Evolutionary conservation across 2,797 vertebrate species (phyloP), one percentile per base, ranked within the genome.

Genomic region (Bucorvus abyssinicus): DNA sequence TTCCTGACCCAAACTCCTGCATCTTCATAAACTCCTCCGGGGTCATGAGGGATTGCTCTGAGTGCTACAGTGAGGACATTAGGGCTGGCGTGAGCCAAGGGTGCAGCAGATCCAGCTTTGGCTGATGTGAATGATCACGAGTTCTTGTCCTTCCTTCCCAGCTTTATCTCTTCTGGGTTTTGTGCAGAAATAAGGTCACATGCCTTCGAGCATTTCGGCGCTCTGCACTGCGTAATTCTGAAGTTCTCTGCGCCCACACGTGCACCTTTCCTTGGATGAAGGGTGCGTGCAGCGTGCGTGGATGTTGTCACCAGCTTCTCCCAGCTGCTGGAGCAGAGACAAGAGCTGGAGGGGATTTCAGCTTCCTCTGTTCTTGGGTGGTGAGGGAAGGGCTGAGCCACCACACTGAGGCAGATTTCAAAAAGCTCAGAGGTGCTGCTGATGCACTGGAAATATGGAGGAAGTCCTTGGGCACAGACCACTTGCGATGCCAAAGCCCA

Each of bases 241-340:
- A 69, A 69, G 55, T 42, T 18, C 69, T 49, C 30, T 79, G 7
- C 3, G 8, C 32, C 52, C 30, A 19, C 30, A 13, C 7, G 14
- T 42, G 20, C 49, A 26, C 60, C 10, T 45, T 86, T 65, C 50
- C 57, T 34, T 84, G 59, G 34, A 75, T 60, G 57, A 81, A 64
- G 13, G 14, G 27, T 36, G 21, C 0, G 0, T 40, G 40, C 0
- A 0, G 30, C 1, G 0, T 9, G 24, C 13, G 5, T 12, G 29
- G 57, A 29, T 19, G 59, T 60, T 70, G 47, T 63, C 26, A 56
- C 8, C 29, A 71, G 34, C 34, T 49, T 75, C 76, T 64, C 18
- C 20, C 24, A 59, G 36, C 29, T 1, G 0, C 34, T 52, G 47
- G 44, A 59, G 60, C 65, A 73, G 49, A 42, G 29, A 8, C 0